Evolutionary conservation across 2,888 invertebrate genomes (phyloP), one percentile per base, ranked within the genome.

Genomic region (Bimastos eiseni): DNA sequence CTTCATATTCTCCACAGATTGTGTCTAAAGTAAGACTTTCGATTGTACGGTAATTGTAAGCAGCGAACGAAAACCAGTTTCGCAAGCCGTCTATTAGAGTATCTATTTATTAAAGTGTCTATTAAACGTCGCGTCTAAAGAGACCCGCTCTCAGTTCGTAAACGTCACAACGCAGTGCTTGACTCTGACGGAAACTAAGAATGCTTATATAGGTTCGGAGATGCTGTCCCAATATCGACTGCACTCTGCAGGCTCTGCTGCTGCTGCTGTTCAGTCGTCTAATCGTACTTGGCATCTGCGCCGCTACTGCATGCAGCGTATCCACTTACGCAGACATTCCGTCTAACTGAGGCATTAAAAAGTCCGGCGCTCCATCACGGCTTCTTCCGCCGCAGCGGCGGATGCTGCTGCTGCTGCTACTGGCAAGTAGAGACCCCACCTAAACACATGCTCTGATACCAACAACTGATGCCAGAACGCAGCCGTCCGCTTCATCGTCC

Each of bases 271-370:
- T 55, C 19, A n/a, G 13, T 6, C 30, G 70, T 70, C 70, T 70
- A 70, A 70, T 70, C 70, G n/a, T 70, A 70, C 30, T 70, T 70
- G 70, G 70, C 70, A 70, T 70, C 70, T 70, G 70, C 70, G 70
- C 70, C 30, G 70, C 70, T n/a, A n/a, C 5, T n/a, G 70, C 70
- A n/a, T 70, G 30, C 70, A 70, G 30, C n/a, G 70, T 70, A 70
- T 70, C 70, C 70, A 70, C 70, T 70, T 70, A 70, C 70, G n/a
- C 70, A 70, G 70, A 13, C 70, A 70, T 70, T 70, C 70, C 70
- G 70, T 70, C 70, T 70, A 70, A 70, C 70, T 70, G 70, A n/a
- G 17, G 70, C 70, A 70, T 70, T 70, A 70, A 70, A 70, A 70
- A 70, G 70, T n/a, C 24, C 30, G 24, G 24, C 55, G 55, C 70